Percentiles rank a stretch among this genome's conserved stretches.
phyloP scores from a whole-genome alignment of 2,797 vertebrate species.

The Chelmon rostratus region DNA sequence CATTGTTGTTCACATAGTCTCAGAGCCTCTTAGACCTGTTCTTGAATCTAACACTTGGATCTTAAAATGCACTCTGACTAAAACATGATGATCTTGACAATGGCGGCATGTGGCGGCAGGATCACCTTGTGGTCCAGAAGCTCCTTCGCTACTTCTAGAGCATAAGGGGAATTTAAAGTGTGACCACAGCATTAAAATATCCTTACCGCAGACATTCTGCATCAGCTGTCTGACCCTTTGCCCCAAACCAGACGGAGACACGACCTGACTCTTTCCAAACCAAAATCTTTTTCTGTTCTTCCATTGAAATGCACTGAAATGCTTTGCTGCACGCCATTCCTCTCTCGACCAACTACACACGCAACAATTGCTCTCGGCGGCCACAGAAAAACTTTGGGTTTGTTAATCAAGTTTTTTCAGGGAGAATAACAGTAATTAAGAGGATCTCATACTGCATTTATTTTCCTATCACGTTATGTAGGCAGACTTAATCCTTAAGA shows the following conservation, averaged over 20 bases:
- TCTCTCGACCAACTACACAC: neutral
- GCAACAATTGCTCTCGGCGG: neutral
- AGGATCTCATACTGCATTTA: slow-evolving; percentile 43
- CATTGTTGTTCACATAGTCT: neutral
- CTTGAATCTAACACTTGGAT: neutral
- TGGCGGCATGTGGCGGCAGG: neutral
- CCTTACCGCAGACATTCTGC: slow-evolving; percentile 26
- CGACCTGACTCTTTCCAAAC: neutral
- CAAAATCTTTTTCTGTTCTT: neutral
- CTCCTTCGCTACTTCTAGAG: slow-evolving; percentile 16
- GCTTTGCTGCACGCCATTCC: neutral
- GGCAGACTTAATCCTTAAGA: slow-evolving; percentile 66
- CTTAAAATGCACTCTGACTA: slow-evolving; percentile 13
- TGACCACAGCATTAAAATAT: neutral
- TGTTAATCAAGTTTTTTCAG: slow-evolving; percentile 29
- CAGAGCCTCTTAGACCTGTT: neutral
- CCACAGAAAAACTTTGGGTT: slow-evolving; percentile 28
- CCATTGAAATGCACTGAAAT: neutral
- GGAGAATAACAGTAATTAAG: slow-evolving; percentile 30
- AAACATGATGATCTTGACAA: slow-evolving; percentile 24
- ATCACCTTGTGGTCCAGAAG: slow-evolving; percentile 14
- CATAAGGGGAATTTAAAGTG: slow-evolving; percentile 11
- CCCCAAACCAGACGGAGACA: slow-evolving; percentile 3
- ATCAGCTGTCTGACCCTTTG: slow-evolving; percentile 19
- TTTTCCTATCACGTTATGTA: slow-evolving; percentile 59